Base-by-base conservation (phyloP, 2,113 vertebrate genomes). In the Origma solitaria region DNA sequence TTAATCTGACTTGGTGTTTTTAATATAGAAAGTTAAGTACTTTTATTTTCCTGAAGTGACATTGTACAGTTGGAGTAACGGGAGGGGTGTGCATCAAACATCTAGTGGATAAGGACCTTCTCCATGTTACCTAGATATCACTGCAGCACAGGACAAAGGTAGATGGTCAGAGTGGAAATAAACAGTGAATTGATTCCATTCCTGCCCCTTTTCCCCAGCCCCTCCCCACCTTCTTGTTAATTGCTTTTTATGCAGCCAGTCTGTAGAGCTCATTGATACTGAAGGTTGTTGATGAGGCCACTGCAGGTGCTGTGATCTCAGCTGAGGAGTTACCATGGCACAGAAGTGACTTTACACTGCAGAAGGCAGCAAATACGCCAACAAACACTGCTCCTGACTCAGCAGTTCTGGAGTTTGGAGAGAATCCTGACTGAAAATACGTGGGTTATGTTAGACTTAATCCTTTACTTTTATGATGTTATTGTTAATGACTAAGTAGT, bases 161-260 rank as follows among this genome's bases (percentile, higher is more conserved):
- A 68, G 40, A 35, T 62, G 6, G 10, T 69, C 31, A 62, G 25
- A 31, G 54, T 71, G 42, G 61, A 58, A 75, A 71, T 28, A 78
- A 40, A 0, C 2, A 5, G 13, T 30, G 15, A 82, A 57, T 82
- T 13, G 17, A 40, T 1, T 1, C 44, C 4, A 10, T 66, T n/a
- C 64, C 64, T 66, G 15, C 31, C 23, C 11, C 31, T 47, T 47
- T 1, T 31, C 38, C 3, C 8, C 10, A 1, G 17, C 7, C 3
- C 27, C 7, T 44, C 2, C 2, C 11, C 7, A 9, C 33, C 8
- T 72, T 44, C 15, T 66, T 77, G 37, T 61, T 35, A 87, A 35
- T 47, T 62, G 10, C 7, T 64, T 51, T 70, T 66, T 23, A 61
- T 60, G 33, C 9, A 75, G 61, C 7, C 27, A 86, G 35, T 21